Evolutionary conservation across 1,140 invertebrate species (phyloP), one percentile per base, ranked within the genome.

Genomic region (Micrasema longulum): DNA sequence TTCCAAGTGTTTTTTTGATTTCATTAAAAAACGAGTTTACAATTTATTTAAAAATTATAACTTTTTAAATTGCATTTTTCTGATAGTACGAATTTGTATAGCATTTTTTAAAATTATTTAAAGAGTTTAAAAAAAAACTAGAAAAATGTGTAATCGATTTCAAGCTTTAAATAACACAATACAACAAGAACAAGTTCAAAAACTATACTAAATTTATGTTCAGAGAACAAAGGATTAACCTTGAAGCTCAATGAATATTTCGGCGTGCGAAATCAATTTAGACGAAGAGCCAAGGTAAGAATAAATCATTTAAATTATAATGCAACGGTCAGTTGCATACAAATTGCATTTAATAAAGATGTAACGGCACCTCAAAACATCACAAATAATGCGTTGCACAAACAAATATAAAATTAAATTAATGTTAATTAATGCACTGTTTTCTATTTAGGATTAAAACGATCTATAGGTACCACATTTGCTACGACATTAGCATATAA

Each of bases 391-490:
- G 10, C 14, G 4, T 53, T 36, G 43, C 2, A 31, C 16, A 36
- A 48, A 64, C 22, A 48, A 16, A 14, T n/a, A 57, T 12, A 18
- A 12, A 55, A 64, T 66, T 69, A 67, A 38, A 73, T 69, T 73
- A 66, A 35, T 43, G 23, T n/a, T 69, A 69, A 69, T 69, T 16
- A 26, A 69, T 69, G 53, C 55, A 69, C 53, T 71, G 57, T 69
- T 71, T 71, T 71, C 43, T 55, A 52, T 67, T 31, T 14, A 10
- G 45, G 50, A 67, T 67, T 71, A 71, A 74, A 69, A 36, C 41
- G 72, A 73, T 67, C 65, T 57, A 57, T 73, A 55, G 36, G 62
- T 50, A 74, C 68, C 68, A 23, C 66, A 66, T 70, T 67, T 57
- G 68, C 45, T 16, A 6, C 1, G 16, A 14, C 3, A 16, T 47